Evolutionary conservation across 2,888 invertebrate species (phyloP), one percentile per base, ranked within the genome.

Genomic region (Arrhopalites spinosus): DNA sequence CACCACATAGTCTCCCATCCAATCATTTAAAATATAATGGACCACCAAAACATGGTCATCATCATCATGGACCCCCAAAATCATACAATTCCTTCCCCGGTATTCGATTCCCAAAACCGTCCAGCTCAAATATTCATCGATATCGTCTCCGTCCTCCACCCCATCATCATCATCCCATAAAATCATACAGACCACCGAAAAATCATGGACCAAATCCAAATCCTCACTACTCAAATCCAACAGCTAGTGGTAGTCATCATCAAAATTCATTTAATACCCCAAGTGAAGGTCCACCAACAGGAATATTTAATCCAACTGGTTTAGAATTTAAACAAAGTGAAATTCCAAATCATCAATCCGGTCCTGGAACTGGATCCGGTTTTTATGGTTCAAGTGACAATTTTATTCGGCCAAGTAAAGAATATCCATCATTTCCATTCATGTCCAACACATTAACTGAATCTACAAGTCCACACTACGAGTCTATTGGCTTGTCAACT

Each of bases 61-160:
- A n/a, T 27, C 53, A 53, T 29, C 67, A 53, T 67, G 11, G 23
- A 45, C 73, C 47, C 11, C 73, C 64, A 56, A 74, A 67, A 59
- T 25, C 56, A 7, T 74, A 67, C 59, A 53, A 30, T 56, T 23
- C 50, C 17, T 68, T 68, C 45, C 61, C 23, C 0, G n/a, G n/a
- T 64, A 13, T 17, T 36, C 64, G 36, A 64, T 17, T 17, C 27
- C 53, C 15, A 29, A 73, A 74, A 59, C 29, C 67, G 5, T 13
- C 74, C 15, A 68, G 67, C 20, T 74, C 74, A 30, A 74, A 75
- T 47, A 20, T 61, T 2, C 69, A 68, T 45, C 56, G 59, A 36
- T 69, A 69, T 43, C 69, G 74, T 27, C 61, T 75, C 17, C 80
- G 79, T 70, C 76, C 79, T 56, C 77, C 78, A 17, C 73, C 77